A percentile compares a stretch with the other conserved stretches of the same genome.
Conservation (phyloP, 2,113 vertebrate genomes). For the Salvelinus fontinalis region DNA sequence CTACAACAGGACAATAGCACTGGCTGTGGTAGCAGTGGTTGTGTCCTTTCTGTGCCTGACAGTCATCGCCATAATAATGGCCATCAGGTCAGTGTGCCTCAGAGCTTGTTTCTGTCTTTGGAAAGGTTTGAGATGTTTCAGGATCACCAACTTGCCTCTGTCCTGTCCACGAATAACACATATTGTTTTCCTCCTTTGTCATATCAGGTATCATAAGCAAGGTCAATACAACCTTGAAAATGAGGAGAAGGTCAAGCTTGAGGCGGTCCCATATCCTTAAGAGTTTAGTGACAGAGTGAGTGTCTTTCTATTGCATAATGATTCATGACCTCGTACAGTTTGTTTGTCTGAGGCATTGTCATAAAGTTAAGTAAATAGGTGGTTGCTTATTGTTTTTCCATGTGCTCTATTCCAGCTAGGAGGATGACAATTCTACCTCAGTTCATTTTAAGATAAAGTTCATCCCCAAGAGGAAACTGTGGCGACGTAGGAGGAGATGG, state of each 20-base stretch:
- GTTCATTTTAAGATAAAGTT: too few relatives aligned
- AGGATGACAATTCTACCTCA: too few relatives aligned
- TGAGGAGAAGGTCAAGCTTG: slow-evolving; percentile 95
- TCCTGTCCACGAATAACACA: background rate
- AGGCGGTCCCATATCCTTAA: slow-evolving; percentile 84
- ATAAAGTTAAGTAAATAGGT: too few relatives aligned
- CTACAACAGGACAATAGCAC: slow-evolving; percentile 86
- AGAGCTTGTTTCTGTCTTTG: background rate
- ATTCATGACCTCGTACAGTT: background rate
- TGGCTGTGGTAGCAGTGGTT: slow-evolving; percentile 89
- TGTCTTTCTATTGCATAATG: background rate
- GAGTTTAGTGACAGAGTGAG: slow-evolving; percentile 34
- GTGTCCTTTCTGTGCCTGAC: slow-evolving; percentile 89
- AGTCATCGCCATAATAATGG: slow-evolving; percentile 86
- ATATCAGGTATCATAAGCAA: slow-evolving; percentile 88
- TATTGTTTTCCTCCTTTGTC: background rate
- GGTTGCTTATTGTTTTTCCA: too few relatives aligned
- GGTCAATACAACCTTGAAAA: slow-evolving; percentile 93
- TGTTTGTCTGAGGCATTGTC: too few relatives aligned
- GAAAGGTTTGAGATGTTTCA: background rate
- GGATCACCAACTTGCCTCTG: background rate
- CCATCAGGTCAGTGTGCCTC: slow-evolving; percentile 81
- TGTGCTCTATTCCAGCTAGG: too few relatives aligned
- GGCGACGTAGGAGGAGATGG: too few relatives aligned
- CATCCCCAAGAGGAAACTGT: too few relatives aligned